These are phyloP conservation scores for Limanda limanda DNA, from an alignment of 2,113 vertebrate species.

Conservation along the genomic window DNA sequence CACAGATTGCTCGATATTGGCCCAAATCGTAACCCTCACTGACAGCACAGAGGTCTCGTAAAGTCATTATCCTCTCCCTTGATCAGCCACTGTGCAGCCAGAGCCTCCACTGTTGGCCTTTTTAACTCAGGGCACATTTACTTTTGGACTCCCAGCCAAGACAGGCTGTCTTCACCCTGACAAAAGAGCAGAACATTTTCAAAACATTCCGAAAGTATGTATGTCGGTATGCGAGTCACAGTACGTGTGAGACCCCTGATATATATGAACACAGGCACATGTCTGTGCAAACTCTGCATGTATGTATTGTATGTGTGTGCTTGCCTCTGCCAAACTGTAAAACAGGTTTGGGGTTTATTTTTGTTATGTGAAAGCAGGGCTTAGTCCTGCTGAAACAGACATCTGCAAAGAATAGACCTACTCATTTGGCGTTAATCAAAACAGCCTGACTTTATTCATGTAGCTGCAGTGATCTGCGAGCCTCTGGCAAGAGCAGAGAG, in stretches of 20 bases:
- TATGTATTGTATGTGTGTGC: slow-evolving; percentile 30
- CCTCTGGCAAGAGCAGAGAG: slow-evolving; percentile 73
- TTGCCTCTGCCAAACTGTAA: slow-evolving; percentile 72
- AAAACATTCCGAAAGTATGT: slow-evolving; percentile 59
- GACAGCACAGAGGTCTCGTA: slow-evolving; percentile 13
- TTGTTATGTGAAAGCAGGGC: slow-evolving; percentile 71
- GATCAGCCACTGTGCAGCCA: slow-evolving; percentile 49
- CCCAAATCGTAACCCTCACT: slow-evolving; percentile 15
- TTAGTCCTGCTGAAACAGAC: slow-evolving; percentile 71
- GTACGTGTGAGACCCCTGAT: slow-evolving; percentile 51
- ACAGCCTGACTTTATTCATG: slow-evolving; percentile 80
- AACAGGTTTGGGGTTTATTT: slow-evolving; percentile 80
- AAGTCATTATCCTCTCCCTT: slow-evolving; percentile 43
- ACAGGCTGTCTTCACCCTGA: slow-evolving; percentile 68
- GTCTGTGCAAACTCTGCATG: slow-evolving; percentile 44
- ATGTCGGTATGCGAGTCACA: slow-evolving; percentile 53
- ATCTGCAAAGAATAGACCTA: slow-evolving; percentile 83
- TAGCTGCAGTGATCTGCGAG: slow-evolving; percentile 74
- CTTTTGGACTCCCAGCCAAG: slow-evolving; percentile 45
- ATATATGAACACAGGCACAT: slow-evolving; percentile 47
- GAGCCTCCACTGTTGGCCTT: slow-evolving; percentile 31
- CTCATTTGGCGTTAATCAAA: slow-evolving; percentile 83
- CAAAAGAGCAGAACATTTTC: slow-evolving; percentile 52
- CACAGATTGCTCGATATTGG: neutral
- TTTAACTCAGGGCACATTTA: slow-evolving; percentile 56